phyloP scores from a whole-genome alignment of 1,140 invertebrate species.

The Drosophila carrolli region DNA sequence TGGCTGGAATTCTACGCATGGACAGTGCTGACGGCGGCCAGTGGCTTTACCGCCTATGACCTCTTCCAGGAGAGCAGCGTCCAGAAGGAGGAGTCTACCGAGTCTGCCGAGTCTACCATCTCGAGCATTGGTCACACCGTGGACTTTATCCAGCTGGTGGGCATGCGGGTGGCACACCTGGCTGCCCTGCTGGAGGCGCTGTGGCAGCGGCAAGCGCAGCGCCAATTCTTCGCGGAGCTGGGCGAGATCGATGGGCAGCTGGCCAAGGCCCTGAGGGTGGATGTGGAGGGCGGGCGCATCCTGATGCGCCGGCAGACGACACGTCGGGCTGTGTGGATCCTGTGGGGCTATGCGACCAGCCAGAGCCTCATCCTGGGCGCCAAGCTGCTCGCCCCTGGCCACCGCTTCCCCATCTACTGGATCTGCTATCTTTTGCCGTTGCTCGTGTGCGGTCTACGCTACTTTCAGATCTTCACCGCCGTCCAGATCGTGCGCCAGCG shows the following conservation, averaged over 20 bases:
- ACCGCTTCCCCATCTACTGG: conserved; percentile 63
- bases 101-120: conserved; percentile 21
- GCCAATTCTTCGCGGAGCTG: conserved; percentile 47
- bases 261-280: conserved; percentile 46
- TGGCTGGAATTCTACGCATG: conserved; percentile 63
- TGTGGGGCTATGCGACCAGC: conserved; percentile 57
- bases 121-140: conserved; percentile 67
- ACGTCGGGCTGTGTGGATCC: conserved; percentile 45
- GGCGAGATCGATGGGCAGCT: conserved; percentile 68
- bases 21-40: conserved; percentile 33
- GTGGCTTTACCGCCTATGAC: conserved; percentile 45
- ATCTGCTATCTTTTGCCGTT: conserved; percentile 70
- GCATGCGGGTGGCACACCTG: conserved; percentile 72
- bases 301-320: conserved; percentile 25
- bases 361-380: conserved; percentile 59
- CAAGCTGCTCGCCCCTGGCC: conserved; percentile 39
- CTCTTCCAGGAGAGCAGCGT: conserved; percentile 48
- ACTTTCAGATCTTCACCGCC: conserved; percentile 74
- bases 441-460: conserved; percentile 67
- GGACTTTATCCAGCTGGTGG: conserved; percentile 76
- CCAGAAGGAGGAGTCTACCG: not conserved
- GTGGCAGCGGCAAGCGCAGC: conserved; percentile 43
- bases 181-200: conserved; percentile 62
- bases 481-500: conserved; percentile 59
- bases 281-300: conserved; percentile 32